Evolutionary conservation across 2,113 vertebrate genomes (phyloP).

Genomic region (Aleadryas rufinucha): DNA sequence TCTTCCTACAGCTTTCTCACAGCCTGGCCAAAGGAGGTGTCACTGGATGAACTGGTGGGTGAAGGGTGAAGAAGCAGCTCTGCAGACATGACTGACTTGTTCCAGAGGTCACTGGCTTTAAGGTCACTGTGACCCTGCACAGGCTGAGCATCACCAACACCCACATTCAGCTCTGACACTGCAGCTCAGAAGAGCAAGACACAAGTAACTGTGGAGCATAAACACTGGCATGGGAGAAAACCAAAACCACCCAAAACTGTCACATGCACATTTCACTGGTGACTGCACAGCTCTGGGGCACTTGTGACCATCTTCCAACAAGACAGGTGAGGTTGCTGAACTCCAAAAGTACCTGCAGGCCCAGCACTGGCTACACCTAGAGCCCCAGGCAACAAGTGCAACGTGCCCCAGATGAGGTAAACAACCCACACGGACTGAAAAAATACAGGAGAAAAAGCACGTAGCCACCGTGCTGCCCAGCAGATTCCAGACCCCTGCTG

Average conservation of each 20-base stretch:
- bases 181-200: background rate
- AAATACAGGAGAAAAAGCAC: background rate
- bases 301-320: background rate
- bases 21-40: background rate
- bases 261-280: background rate
- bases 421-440: background rate
- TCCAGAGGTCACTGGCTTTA: background rate
- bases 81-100: background rate
- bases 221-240: background rate
- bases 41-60: fast-evolving
- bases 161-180: background rate
- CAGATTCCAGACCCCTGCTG: background rate
- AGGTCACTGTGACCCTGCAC: fast-evolving
- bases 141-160: background rate
- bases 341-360: background rate
- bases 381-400: background rate
- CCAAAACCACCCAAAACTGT: background rate
- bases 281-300: background rate
- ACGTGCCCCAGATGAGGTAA: background rate
- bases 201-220: background rate
- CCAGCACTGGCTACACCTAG: background rate
- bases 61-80: background rate
- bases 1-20: background rate
- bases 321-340: background rate
- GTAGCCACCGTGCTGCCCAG: background rate